Conservation (phyloP, 2,113 vertebrate genomes). For the Clarias gariepinus region DNA sequence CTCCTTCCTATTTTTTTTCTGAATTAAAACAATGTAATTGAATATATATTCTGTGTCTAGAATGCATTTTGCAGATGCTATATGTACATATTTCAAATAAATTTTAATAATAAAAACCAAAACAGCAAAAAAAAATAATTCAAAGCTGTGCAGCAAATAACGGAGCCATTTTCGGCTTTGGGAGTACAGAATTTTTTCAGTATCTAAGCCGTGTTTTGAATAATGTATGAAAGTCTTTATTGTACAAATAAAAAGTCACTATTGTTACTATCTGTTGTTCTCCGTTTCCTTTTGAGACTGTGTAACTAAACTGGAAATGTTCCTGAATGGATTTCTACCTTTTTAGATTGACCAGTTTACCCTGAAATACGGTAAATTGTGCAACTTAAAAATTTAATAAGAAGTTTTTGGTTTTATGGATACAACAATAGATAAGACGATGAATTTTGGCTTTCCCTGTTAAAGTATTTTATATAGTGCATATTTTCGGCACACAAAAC, state of each 20-base stretch:
- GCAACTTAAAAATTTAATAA: not conserved
- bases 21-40: constrained; percentile 80
- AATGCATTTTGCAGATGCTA: constrained; percentile 91
- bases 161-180: constrained; percentile 99
- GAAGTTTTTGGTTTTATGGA: not conserved
- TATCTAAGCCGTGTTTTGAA: constrained; percentile 99
- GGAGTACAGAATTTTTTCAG: constrained; percentile 97
- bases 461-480: not conserved
- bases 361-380: not conserved
- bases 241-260: constrained; percentile 99
- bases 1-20: constrained; percentile 81
- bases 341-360: not conserved
- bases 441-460: not conserved
- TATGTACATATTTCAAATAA: constrained; percentile 87
- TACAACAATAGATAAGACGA: not conserved
- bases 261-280: constrained; percentile 79
- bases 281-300: constrained; percentile 18
- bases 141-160: constrained; percentile 87
- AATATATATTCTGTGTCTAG: constrained; percentile 81
- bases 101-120: constrained; percentile 81
- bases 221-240: constrained; percentile 96
- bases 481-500: not conserved
- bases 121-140: constrained; percentile 73
- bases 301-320: no score
- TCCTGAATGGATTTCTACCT: not conserved